These are phyloP conservation scores for Limenitis arthemis DNA, from an alignment of 2,888 invertebrate species.

Conservation along the genomic window DNA sequence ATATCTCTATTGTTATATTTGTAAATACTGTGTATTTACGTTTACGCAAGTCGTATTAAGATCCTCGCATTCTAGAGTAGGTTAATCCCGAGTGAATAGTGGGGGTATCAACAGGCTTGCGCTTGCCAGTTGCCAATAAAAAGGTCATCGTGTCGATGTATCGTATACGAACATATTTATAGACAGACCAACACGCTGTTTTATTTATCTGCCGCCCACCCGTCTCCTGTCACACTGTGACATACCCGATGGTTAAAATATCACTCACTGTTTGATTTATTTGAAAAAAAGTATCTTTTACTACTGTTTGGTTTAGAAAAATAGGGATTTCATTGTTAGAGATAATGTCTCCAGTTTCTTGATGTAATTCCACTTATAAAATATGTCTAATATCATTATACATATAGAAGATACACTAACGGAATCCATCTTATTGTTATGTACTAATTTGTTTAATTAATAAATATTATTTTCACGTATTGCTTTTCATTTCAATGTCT, in stretches of 20 bases:
- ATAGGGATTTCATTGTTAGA: too few relatives aligned
- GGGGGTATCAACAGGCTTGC: conserved; percentile 7
- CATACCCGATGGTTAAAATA: conserved; percentile 7
- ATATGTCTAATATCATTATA: too few relatives aligned
- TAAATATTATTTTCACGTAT: too few relatives aligned
- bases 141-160: conserved; percentile 48
- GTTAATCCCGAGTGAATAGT: conserved; percentile 8
- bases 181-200: conserved; percentile 59
- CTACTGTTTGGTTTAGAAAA: too few relatives aligned
- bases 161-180: conserved; percentile 49
- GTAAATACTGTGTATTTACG: background rate
- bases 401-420: too few relatives aligned
- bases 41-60: background rate
- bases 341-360: too few relatives aligned
- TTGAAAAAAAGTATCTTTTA: background rate
- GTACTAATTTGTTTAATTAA: too few relatives aligned
- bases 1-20: background rate
- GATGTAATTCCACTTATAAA: too few relatives aligned
- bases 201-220: conserved; percentile 48
- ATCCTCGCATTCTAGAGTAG: conserved; percentile 7
- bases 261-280: conserved; percentile 13
- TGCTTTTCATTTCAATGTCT: too few relatives aligned
- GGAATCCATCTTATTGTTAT: too few relatives aligned
- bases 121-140: conserved; percentile 34
- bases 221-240: conserved; percentile 22